Percentiles rank a stretch among this genome's conserved stretches.
Conservation (phyloP, 1,140 invertebrate species). For the Zaprionus camerounensis region DNA sequence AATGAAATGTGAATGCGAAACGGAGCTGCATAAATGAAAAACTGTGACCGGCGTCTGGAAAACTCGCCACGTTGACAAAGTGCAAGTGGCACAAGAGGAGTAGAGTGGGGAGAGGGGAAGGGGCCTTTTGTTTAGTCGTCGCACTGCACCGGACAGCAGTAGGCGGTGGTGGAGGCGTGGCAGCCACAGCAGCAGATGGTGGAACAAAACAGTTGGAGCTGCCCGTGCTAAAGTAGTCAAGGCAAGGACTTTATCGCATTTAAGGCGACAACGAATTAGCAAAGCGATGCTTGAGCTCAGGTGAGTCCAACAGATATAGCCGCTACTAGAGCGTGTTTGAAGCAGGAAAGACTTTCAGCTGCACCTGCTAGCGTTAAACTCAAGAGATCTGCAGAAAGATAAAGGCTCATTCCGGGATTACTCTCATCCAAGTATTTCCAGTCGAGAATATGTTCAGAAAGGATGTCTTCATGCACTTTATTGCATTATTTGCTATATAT, state of each 20-base stretch:
- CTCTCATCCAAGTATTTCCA: neutral
- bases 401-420: neutral
- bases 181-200: neutral
- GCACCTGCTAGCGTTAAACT: neutral
- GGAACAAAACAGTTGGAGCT: neutral
- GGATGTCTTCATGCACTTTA: neutral
- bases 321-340: neutral
- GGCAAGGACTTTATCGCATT: slow-evolving; percentile 19
- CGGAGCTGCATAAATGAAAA: slow-evolving; percentile 40
- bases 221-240: slow-evolving; percentile 8
- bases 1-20: slow-evolving; percentile 55
- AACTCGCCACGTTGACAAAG: slow-evolving; percentile 23
- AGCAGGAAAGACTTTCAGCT: neutral
- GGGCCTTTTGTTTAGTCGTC: slow-evolving; percentile 4
- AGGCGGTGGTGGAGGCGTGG: neutral
- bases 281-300: neutral
- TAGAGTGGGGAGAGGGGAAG: neutral
- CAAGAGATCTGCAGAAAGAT: neutral
- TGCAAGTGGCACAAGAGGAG: neutral
- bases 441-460: neutral
- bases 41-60: slow-evolving; percentile 40
- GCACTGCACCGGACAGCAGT: slow-evolving; percentile 1
- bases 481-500: neutral
- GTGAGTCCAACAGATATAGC: neutral
- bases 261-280: slow-evolving; percentile 75